Evolutionary conservation across 64 coral and sea anemone species (phyloP), one percentile per base, ranked within the genome.

Genomic region (Pocillopora verrucosa): DNA sequence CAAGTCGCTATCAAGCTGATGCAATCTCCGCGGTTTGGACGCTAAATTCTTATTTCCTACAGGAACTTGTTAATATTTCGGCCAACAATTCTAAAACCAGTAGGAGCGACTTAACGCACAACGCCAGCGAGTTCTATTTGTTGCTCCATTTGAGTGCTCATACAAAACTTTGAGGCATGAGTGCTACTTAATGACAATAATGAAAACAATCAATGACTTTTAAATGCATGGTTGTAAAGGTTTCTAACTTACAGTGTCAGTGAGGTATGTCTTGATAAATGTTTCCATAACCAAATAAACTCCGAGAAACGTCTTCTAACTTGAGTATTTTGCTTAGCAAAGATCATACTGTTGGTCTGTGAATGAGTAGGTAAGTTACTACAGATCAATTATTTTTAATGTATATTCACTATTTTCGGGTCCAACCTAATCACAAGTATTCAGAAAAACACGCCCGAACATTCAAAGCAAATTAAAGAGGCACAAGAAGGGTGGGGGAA

Each of bases 251-350:
- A 85, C 82, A 85, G 82, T 85, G 17, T 13, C 24, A 35, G 61
- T 1, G 82, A 85, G 10, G 12, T 70, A 45, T 85, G 63, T 58
- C 82, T 51, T 72, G 82, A 85, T 14, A 85, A 85, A 41, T 85
- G 82, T 68, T 85, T 85, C 82, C 82, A 85, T 22, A 85, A 30
- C 82, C 82, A 85, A 63, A 26, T 38, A 37, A 85, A 85, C 41
- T 85, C 64, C 17, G 82, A 85, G 82, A 85, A 85, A 16, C 82
- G 82, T 72, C 82, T 85, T 85, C 82, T 85, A n/a, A 85, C 82
- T 72, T 72, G 36, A 11, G 82, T 70, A 20, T 11, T 85, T 24
- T 85, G 36, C 45, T 72, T 85, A 15, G 82, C 65, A 56, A 85
- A 85, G 82, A 85, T 85, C 34, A 41, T 56, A 38, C 82, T 85